Conservation (phyloP, 2,113 vertebrate genomes). For the Myiozetetes cayanensis region DNA sequence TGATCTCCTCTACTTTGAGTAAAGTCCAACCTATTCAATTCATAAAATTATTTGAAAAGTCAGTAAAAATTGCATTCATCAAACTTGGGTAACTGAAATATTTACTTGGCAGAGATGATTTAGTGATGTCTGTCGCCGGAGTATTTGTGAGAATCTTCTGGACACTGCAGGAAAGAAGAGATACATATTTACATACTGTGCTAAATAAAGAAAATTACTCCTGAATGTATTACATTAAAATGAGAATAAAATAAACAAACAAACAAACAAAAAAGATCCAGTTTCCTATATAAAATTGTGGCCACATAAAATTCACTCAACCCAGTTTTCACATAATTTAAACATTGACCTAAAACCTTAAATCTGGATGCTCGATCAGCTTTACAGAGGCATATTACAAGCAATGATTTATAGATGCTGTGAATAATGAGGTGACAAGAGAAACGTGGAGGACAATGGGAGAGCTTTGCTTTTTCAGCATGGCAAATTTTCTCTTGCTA, state of each 20-base stretch:
- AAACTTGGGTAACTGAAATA: neutral
- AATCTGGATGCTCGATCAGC: neutral
- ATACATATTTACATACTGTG: neutral
- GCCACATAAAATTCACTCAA: neutral
- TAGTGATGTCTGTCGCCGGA: constrained; percentile 95
- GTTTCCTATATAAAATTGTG: neutral
- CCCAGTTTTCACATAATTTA: neutral
- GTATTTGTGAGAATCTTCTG: constrained; percentile 97
- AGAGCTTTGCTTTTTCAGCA: constrained; percentile 21
- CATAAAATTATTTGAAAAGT: neutral
- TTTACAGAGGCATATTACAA: constrained; percentile 15
- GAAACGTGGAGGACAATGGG: constrained; percentile 8
- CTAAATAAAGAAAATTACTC: neutral
- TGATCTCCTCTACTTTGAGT: neutral
- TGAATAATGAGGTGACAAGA: constrained; percentile 44
- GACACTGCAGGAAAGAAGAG: constrained; percentile 82
- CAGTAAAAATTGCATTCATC: neutral
- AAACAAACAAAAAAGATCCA: neutral
- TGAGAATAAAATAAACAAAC: neutral
- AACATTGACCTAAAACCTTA: constrained; percentile 13
- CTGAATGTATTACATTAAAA: neutral
- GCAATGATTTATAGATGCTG: constrained; percentile 34
- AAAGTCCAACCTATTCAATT: neutral
- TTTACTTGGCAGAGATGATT: constrained; percentile 98
- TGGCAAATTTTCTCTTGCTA: constrained; percentile 16